Conservation (phyloP, 2,888 invertebrate genomes). For the Nyleta sp. region DNA sequence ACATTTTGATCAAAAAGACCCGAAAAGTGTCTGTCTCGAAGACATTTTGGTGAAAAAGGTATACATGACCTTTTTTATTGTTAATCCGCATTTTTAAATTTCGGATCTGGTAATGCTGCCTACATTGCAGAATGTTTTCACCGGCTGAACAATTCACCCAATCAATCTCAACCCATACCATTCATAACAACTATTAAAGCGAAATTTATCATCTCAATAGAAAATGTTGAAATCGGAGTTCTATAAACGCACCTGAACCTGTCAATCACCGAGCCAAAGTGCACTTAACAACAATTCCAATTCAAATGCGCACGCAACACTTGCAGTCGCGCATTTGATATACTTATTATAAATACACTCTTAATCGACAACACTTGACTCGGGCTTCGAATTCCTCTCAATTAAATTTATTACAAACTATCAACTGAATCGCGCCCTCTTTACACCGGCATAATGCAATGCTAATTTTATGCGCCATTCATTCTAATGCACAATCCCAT, state of each 20-base stretch:
- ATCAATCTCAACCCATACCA: too few species aligned
- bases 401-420: conserved; percentile 40
- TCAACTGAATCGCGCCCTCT: conserved; percentile 36
- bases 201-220: too few species aligned
- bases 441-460: conserved; percentile 37
- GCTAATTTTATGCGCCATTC: conserved; percentile 45
- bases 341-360: conserved; percentile 28
- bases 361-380: conserved; percentile 35
- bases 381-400: conserved; percentile 41
- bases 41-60: too few species aligned
- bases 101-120: too few species aligned
- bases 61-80: too few species aligned
- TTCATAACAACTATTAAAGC: too few species aligned
- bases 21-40: too few species aligned
- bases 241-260: conserved; percentile 16
- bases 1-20: too few species aligned
- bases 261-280: conserved; percentile 25
- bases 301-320: conserved; percentile 12
- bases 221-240: conserved; percentile 13
- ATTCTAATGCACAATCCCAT: conserved; percentile 41
- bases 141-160: too few species aligned
- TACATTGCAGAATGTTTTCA: too few species aligned
- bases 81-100: too few species aligned
- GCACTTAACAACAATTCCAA: conserved; percentile 12
- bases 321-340: too few species aligned